phyloP scores from a whole-genome alignment of 2,888 invertebrate genomes.

The Caenorhabditis macrosperma region DNA sequence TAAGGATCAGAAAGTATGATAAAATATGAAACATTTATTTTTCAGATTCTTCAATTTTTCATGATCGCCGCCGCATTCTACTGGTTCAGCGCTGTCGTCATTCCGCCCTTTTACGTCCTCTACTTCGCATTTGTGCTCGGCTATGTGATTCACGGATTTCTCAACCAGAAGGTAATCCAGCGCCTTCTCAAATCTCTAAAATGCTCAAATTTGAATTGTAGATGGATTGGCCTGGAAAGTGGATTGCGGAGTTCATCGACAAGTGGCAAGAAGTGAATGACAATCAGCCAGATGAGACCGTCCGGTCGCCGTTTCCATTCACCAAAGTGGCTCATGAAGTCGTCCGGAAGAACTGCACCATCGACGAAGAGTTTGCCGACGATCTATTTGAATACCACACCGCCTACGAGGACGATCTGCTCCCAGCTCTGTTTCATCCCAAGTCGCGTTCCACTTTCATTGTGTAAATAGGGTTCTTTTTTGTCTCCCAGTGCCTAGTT shows the following conservation, averaged over 20 bases:
- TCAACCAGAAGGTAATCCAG: neutral
- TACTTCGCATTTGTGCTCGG: neutral
- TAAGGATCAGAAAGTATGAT: no score
- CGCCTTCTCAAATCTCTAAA: neutral
- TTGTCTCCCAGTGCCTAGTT: neutral
- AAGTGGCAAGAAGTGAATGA: neutral
- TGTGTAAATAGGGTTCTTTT: neutral
- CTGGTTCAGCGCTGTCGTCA: neutral
- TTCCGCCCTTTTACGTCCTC: neutral
- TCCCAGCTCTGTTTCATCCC: neutral
- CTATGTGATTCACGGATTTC: neutral
- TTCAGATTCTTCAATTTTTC: neutral
- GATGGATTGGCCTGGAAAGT: neutral
- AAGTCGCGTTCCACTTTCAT: neutral
- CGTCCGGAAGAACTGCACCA: constrained; percentile 12
- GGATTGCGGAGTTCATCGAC: neutral
- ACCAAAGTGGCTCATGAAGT: neutral
- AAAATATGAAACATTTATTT: no score
- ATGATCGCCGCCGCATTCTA: neutral
- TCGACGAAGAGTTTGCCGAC: constrained; percentile 8
- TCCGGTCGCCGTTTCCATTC: neutral
- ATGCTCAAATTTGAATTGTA: no score
- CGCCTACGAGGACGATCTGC: constrained; percentile 11
- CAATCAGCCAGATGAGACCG: neutral
- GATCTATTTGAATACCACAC: constrained; percentile 12